These are phyloP conservation scores for Drosophila cracens DNA, from an alignment of 2,888 invertebrate species.

Conservation along the genomic window DNA sequence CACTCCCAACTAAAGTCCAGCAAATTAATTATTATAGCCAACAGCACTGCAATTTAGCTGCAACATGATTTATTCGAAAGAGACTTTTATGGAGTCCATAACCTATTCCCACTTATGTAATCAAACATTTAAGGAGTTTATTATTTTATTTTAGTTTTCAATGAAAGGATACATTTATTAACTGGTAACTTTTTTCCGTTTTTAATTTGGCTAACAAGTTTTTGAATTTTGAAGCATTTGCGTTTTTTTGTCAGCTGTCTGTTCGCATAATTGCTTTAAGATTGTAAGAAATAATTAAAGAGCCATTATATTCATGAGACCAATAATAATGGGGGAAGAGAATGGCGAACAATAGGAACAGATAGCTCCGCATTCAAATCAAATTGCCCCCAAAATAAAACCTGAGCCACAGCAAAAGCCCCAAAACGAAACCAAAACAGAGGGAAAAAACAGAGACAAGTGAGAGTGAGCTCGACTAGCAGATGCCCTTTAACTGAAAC, in stretches of 20 bases:
- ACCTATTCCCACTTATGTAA: neutral
- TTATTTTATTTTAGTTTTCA: neutral
- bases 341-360: slow-evolving; percentile 29
- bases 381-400: slow-evolving; percentile 72
- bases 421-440: neutral
- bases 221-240: neutral
- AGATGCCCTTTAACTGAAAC: neutral
- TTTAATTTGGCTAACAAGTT: neutral
- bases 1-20: neutral
- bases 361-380: slow-evolving; percentile 70
- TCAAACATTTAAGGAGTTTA: neutral
- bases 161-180: neutral
- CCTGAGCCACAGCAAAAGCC: slow-evolving; percentile 10
- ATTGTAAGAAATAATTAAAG: slow-evolving; percentile 72
- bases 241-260: slow-evolving; percentile 56
- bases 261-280: slow-evolving; percentile 43
- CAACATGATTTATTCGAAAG: slow-evolving; percentile 1
- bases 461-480: neutral
- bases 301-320: slow-evolving; percentile 67
- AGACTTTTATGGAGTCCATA: neutral
- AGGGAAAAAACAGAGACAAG: neutral
- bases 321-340: slow-evolving; percentile 31
- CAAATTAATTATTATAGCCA: slow-evolving; percentile 3
- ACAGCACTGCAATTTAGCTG: neutral
- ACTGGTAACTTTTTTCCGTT: neutral